Evolutionary conservation across 2,888 invertebrate species (phyloP), one percentile per base, ranked within the genome.

Genomic region (Trachelus stipa): DNA sequence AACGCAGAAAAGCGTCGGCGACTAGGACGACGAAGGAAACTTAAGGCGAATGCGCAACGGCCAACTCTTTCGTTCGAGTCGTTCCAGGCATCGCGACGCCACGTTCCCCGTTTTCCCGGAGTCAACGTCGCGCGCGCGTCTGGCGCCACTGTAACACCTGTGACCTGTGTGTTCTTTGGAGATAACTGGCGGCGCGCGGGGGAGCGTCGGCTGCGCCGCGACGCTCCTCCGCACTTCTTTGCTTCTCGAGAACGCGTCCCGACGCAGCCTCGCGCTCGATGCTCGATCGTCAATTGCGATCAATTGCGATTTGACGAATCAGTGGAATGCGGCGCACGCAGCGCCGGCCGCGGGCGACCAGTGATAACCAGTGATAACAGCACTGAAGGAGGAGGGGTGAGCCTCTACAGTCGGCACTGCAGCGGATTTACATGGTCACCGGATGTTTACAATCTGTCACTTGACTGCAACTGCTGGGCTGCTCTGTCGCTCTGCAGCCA

Each of bases 391-490:
- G 69, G 69, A 30, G 69, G 15, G 69, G 1, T 3, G 12, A 79
- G 79, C 37, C 37, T 12, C 73, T 69, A 68, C 81, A 82, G 79
- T 85, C 81, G 82, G 84, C 83, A 79, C 81, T 82, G 82, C 81
- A 79, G 68, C 71, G 80, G 85, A 86, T 87, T 87, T 85, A 86
- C 86, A 85, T 85, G 85, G 84, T 83, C 84, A 85, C 88, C 89
- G 88, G 89, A 89, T 89, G 89, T 89, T 89, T 89, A 89, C 87
- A 88, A 88, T 89, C 88, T 88, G 88, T 88, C 88, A 88, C 87
- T 89, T 87, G 88, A 86, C 85, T 85, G 84, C 83, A 83, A 82
- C 81, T 82, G 80, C 73, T 81, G 84, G 4, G 37, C 34, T 35
- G 78, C 76, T 73, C 73, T 83, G 35, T 68, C 68, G 76, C 77